Evolutionary conservation across 1,140 invertebrate genomes (phyloP).

Genomic region (Zeugodacus cucurbitae): DNA sequence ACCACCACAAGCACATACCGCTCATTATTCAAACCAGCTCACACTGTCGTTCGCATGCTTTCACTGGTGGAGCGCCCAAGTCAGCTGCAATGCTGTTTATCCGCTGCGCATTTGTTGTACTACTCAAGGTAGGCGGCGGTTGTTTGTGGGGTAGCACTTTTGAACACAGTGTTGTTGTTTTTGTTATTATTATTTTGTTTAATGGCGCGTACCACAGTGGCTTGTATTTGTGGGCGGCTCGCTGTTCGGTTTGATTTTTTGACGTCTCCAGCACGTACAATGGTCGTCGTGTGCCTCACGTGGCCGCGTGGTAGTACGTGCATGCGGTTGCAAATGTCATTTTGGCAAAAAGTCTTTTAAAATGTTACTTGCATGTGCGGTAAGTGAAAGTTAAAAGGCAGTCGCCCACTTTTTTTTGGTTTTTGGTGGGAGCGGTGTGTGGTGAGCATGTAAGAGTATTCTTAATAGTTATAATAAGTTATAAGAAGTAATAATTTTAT

Average conservation of each 20-base stretch:
- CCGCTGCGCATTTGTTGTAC: not conserved
- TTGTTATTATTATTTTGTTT: not conserved
- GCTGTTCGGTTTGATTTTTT: constrained; percentile 6
- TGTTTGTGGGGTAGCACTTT: not conserved
- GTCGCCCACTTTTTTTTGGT: not conserved
- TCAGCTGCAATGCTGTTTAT: not conserved
- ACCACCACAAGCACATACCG: not conserved
- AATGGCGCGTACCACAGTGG: constrained; percentile 23
- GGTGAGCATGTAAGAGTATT: too few relatives aligned
- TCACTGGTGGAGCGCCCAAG: not conserved
- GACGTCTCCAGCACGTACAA: constrained; percentile 20
- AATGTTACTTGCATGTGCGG: not conserved
- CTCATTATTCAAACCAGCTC: constrained; percentile 9
- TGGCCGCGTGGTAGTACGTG: constrained; percentile 18
- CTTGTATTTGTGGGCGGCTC: constrained; percentile 18
- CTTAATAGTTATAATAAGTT: too few relatives aligned
- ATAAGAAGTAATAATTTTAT: too few relatives aligned
- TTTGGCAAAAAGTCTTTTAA: constrained; percentile 14
- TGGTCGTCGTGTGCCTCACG: constrained; percentile 3
- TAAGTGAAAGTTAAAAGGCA: constrained; percentile 14
- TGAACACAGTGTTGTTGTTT: too few relatives aligned
- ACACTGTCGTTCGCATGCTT: not conserved
- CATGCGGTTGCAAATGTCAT: constrained; percentile 26
- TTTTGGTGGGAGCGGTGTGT: too few relatives aligned
- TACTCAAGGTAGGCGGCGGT: not conserved